phyloP scores from a whole-genome alignment of 2,113 vertebrate species.

The Nothobranchius kuhntae region DNA sequence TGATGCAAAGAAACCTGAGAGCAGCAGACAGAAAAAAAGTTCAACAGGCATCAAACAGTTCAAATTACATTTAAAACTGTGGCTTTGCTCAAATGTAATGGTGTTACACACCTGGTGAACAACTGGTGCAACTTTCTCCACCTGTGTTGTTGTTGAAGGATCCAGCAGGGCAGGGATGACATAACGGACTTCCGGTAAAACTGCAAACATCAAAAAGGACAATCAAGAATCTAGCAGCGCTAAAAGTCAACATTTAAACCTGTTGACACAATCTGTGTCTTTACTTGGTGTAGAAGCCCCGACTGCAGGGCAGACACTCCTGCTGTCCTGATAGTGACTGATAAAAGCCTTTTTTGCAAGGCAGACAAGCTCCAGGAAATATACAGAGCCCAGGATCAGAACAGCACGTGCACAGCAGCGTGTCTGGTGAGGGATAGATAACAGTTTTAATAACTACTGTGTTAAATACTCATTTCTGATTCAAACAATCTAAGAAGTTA shows the following conservation, averaged over 20 bases:
- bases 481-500: no score
- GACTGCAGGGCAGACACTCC: conserved; percentile 80
- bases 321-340: conserved; percentile 79
- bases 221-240: no score
- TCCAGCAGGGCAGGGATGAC: conserved; percentile 81
- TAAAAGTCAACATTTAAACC: background rate
- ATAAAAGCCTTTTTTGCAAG: conserved; percentile 80
- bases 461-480: no score
- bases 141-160: conserved; percentile 78
- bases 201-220: conserved; percentile 56
- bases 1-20: conserved; percentile 81
- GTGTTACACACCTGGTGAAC: conserved; percentile 76
- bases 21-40: conserved; percentile 8
- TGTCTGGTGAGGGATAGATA: conserved; percentile 61
- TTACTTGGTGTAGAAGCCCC: conserved; percentile 83
- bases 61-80: background rate
- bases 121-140: conserved; percentile 75
- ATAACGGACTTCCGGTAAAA: conserved; percentile 73
- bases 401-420: conserved; percentile 82
- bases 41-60: background rate
- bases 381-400: conserved; percentile 68
- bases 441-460: background rate
- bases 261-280: background rate
- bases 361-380: conserved; percentile 73
- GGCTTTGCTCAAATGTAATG: background rate